Base-by-base conservation (phyloP, 2,113 vertebrate genomes). In the Notothenia coriiceps region DNA sequence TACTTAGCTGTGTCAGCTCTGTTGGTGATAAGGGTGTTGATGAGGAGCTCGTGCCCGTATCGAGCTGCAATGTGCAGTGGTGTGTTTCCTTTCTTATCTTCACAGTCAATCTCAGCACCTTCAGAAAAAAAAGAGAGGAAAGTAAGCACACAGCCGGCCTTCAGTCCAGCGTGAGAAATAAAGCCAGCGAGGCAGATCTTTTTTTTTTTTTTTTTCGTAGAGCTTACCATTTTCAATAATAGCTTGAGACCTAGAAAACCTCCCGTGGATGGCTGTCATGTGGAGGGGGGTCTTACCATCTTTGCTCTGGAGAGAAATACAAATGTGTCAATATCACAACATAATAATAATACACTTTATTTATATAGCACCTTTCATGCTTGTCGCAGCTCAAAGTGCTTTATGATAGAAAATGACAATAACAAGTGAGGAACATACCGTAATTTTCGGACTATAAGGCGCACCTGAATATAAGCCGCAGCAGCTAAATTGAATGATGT, bases 261-360 rank as follows among this genome's bases (percentile, higher is more conserved):
- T 96, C 85, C 98, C 98, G 46, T 99, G 98, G 86, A 99, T 98
- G 0, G 98, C 98, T 6, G 98, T 99, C 98, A 99, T 99, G 87
- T 99, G 98, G 75, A 99, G 95, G 54, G 98, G 98, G 61, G 98
- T 99, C 93, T 99, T 99, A 11, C 98, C 98, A 90, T 99, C 98
- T 96, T 98, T 99, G 94, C 98, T 99, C 98, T 99, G 93, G 50
- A 77, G 22, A 51, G 5, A 83, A 67, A 86, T 2, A 84, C 61
- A 74, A 60, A 63, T 10, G 73, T 14, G 29, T 5, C 17, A 29
- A 22, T 57, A 22, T 75, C 17, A 74, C 14, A 51, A 46, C 0
- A 29, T 29, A 29, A 29, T 29, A 29, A 29, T 29, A 29, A 29
- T 29, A 29, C 3, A 29, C 29, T 29, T 29, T 29, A 29, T 29